Evolutionary conservation across 2,888 invertebrate species (phyloP).

Genomic region (Microctonus brassicae): DNA sequence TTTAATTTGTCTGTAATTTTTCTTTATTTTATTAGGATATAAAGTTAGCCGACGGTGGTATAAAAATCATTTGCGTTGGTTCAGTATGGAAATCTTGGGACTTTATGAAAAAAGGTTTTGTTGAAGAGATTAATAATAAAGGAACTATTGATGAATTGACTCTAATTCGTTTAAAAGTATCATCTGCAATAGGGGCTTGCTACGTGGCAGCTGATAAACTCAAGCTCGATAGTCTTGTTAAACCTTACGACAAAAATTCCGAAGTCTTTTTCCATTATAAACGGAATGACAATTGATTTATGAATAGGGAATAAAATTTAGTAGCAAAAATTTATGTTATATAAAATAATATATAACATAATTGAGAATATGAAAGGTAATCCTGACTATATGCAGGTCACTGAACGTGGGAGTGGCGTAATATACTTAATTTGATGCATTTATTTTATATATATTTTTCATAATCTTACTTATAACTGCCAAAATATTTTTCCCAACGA

Average conservation of each 20-base stretch:
- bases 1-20: conserved; percentile 6
- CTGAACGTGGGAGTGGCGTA: no score
- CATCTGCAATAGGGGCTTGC: conserved; percentile 88
- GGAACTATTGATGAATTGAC: conserved; percentile 73
- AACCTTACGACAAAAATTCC: conserved; percentile 78
- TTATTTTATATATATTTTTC: neutral
- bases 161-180: conserved; percentile 79
- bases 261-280: conserved; percentile 76
- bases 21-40: conserved; percentile 69
- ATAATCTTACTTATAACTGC: neutral
- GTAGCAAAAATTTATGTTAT: no score
- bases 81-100: conserved; percentile 97
- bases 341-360: no score
- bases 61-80: conserved; percentile 91
- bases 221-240: conserved; percentile 76
- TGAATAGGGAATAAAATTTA: neutral
- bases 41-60: conserved; percentile 72
- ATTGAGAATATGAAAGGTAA: no score
- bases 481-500: neutral
- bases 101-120: conserved; percentile 80
- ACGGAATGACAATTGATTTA: conserved; percentile 48
- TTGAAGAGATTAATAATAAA: conserved; percentile 71
- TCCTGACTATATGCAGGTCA: no score
- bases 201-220: conserved; percentile 85
- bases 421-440: no score